A percentile compares a stretch with the other conserved stretches of the same genome.
Evolutionary conservation across 2,113 vertebrate genomes (phyloP).

Genomic region (Stegostoma tigrinum): DNA sequence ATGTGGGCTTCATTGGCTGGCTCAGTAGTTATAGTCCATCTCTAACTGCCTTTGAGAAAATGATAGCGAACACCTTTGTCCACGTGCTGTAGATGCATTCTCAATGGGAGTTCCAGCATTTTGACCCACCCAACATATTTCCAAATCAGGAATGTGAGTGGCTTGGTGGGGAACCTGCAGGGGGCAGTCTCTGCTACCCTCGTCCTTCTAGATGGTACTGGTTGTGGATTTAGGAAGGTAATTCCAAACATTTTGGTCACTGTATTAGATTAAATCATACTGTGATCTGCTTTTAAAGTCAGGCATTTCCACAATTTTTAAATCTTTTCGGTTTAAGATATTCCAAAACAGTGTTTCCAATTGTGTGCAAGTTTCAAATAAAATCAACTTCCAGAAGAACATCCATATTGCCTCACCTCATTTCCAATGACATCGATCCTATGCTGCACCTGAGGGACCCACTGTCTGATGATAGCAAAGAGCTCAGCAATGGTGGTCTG

Average conservation of each 20-base stretch:
- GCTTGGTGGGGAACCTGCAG: too few species aligned
- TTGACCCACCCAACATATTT: too few species aligned
- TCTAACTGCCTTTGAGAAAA: too few species aligned
- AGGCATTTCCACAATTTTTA: background rate
- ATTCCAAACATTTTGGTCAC: background rate
- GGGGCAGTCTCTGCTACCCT: too few species aligned
- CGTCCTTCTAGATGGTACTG: too few species aligned
- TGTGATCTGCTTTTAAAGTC: background rate
- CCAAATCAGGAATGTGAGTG: too few species aligned
- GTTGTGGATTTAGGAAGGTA: too few species aligned
- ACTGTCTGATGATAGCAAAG: conserved; percentile 83
- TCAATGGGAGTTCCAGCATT: too few species aligned
- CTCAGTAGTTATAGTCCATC: too few species aligned
- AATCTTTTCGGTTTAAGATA: background rate
- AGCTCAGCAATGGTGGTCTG: conserved; percentile 75
- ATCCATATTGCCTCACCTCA: conserved; percentile 56
- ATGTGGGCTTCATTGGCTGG: too few species aligned
- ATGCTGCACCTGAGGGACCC: conserved; percentile 90
- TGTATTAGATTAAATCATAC: background rate
- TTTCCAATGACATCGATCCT: conserved; percentile 82
- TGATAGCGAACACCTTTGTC: too few species aligned
- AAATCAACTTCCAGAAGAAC: background rate
- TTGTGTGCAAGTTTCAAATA: background rate
- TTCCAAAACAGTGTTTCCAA: background rate
- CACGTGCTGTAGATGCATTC: too few species aligned